Evolutionary conservation across 2,888 invertebrate species (phyloP).

Genomic region (Stegana nigrithorax): DNA sequence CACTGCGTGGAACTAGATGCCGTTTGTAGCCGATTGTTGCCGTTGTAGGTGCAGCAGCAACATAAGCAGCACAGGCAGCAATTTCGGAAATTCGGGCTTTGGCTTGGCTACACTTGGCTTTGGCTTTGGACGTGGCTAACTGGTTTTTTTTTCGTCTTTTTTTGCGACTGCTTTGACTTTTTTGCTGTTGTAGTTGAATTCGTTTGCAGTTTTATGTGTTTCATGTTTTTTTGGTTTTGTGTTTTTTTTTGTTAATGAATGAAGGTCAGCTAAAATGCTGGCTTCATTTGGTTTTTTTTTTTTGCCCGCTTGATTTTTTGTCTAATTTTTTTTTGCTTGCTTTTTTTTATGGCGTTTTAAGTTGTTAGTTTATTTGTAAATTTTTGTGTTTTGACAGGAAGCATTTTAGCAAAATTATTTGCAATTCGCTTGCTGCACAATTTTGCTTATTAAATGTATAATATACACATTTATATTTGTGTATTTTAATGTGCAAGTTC

Average conservation of each 20-base stretch:
- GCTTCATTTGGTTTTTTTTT: background rate
- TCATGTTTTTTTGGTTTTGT: background rate
- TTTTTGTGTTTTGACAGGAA: background rate
- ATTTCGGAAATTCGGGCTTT: too few relatives aligned
- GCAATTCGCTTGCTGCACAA: background rate
- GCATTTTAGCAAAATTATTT: background rate
- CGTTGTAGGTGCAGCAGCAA: constrained; percentile 1
- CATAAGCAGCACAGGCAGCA: too few relatives aligned
- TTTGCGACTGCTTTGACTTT: too few relatives aligned
- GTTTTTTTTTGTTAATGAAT: constrained; percentile 8
- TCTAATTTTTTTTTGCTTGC: background rate
- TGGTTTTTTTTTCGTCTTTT: background rate
- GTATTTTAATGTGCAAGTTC: background rate
- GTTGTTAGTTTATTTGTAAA: background rate
- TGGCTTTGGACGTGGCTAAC: constrained; percentile 3
- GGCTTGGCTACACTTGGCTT: background rate
- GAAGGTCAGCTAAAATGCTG: constrained; percentile 2
- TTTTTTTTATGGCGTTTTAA: background rate
- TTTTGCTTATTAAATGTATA: constrained; percentile 5
- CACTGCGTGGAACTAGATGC: background rate
- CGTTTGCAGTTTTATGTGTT: constrained; percentile 1
- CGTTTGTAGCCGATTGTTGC: background rate
- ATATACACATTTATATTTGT: background rate
- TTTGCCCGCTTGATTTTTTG: background rate
- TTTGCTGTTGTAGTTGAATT: background rate